These are phyloP conservation scores for Pangasianodon hypophthalmus DNA, from an alignment of 2,113 vertebrate genomes.

Conservation along the genomic window DNA sequence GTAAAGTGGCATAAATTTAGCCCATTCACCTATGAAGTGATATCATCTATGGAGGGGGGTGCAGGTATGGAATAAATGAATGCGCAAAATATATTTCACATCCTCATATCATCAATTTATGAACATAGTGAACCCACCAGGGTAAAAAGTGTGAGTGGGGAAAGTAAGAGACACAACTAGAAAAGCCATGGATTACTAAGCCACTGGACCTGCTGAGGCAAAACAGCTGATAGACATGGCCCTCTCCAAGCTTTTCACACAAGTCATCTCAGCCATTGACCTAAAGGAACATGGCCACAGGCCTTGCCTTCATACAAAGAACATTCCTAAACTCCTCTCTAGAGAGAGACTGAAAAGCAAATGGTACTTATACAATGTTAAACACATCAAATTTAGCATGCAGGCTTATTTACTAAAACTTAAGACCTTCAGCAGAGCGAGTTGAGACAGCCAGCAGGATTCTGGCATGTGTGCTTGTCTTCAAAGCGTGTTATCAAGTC, in stretches of 20 bases:
- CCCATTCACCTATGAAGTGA: slow-evolving; percentile 34
- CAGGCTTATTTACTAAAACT: slow-evolving; percentile 4
- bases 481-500: slow-evolving; percentile 48
- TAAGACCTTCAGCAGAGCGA: slow-evolving; percentile 34
- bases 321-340: slow-evolving; percentile 2
- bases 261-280: slow-evolving; percentile 34
- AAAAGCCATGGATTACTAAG: slow-evolving; percentile 71
- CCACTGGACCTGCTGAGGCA: slow-evolving; percentile 66
- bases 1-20: slow-evolving; percentile 43
- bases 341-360: background rate
- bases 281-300: slow-evolving; percentile 16
- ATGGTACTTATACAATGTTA: background rate
- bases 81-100: slow-evolving; percentile 29
- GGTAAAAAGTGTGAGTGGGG: slow-evolving; percentile 61
- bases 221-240: slow-evolving; percentile 57
- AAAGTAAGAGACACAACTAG: slow-evolving; percentile 27
- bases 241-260: slow-evolving; percentile 54
- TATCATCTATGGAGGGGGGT: slow-evolving; percentile 6
- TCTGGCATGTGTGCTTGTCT: slow-evolving; percentile 48
- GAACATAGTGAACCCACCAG: slow-evolving; percentile 17
- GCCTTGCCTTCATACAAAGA: background rate
- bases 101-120: slow-evolving; percentile 35
- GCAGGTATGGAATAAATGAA: slow-evolving; percentile 42
- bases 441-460: slow-evolving; percentile 54
- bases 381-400: slow-evolving; percentile 10